These are phyloP conservation scores for Oryzias sinensis DNA, from an alignment of 2,797 vertebrate species.

Conservation along the genomic window DNA sequence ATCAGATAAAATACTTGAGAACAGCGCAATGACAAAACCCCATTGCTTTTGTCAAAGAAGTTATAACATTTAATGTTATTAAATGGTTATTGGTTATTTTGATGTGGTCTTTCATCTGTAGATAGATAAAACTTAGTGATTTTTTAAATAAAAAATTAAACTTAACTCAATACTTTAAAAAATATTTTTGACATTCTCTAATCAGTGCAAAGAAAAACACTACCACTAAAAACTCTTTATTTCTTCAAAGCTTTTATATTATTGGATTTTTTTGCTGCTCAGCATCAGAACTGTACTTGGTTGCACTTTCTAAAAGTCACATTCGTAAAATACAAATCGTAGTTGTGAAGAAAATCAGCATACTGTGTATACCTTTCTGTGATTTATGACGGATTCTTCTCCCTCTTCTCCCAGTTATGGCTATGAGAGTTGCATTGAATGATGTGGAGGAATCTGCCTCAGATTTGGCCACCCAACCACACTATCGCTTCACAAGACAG, in stretches of 20 bases:
- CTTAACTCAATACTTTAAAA: too few relatives aligned
- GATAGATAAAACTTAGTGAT: too few relatives aligned
- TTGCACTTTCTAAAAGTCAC: background rate
- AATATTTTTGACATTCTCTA: background rate
- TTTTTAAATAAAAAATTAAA: too few relatives aligned
- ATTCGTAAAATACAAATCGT: background rate
- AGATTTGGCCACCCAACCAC: constrained; percentile 58
- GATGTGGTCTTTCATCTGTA: too few relatives aligned
- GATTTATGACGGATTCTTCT: constrained; percentile 9
- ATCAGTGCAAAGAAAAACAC: background rate
- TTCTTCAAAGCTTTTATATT: fast-evolving
- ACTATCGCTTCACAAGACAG: constrained; percentile 82
- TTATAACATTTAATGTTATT: too few relatives aligned
- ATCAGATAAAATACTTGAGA: too few relatives aligned
- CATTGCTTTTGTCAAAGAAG: too few relatives aligned
- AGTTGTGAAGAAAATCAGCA: background rate
- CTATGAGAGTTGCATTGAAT: constrained; percentile 59
- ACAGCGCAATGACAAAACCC: too few relatives aligned
- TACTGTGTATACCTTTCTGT: background rate
- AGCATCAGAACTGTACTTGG: background rate
- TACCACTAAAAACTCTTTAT: background rate
- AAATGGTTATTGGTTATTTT: too few relatives aligned
- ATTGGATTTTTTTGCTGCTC: background rate
- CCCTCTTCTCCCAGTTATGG: constrained; percentile 67
- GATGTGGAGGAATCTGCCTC: constrained; percentile 32